Evolutionary conservation across 2,888 invertebrate genomes (phyloP), one percentile per base, ranked within the genome.

Genomic region (Agrochola lota): DNA sequence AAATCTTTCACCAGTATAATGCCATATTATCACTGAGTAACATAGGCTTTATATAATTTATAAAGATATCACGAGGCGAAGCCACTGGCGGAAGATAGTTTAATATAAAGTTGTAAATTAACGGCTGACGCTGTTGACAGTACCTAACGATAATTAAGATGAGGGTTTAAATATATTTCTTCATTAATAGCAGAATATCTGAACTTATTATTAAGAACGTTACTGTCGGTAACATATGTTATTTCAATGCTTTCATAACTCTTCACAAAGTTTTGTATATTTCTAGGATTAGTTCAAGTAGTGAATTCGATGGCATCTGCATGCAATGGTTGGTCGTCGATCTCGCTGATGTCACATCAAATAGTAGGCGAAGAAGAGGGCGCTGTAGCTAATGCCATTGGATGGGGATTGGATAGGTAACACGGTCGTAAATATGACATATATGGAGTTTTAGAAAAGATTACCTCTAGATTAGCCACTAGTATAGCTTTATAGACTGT

Each of bases 391-490:
- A 87, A 88, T 8, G 95, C 95, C 9, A 80, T 96, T 23, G 96
- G 96, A 55, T 96, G 96, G 96, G 95, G 96, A 17, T 87, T 96
- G 46, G 95, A 96, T 86, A 94, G 95, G 96, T 95, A 81, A 72
- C 6, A 30, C 35, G 2, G 7, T 69, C 17, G 7, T 59, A 60
- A 69, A n/a, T 69, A 35, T 59, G 59, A n/a, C 30, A 49, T 1
- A 15, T 59, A 59, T 26, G 26, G 15, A 68, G 49, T 55, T 30
- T 49, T 23, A 23, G 23, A 15, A 49, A 30, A 30, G 5, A 12
- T 46, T 7, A 20, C 35, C 35, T 4, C 35, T 35, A 35, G 35
- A 35, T 40, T 40, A 7, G 26, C 8, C 46, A 30, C 20, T 67
- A 15, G 15, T 35, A 35, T 23, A 55, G 23, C 2, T 17, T 30